phyloP scores from a whole-genome alignment of 2,113 vertebrate genomes.

The Nycticryphes semicollaris region DNA sequence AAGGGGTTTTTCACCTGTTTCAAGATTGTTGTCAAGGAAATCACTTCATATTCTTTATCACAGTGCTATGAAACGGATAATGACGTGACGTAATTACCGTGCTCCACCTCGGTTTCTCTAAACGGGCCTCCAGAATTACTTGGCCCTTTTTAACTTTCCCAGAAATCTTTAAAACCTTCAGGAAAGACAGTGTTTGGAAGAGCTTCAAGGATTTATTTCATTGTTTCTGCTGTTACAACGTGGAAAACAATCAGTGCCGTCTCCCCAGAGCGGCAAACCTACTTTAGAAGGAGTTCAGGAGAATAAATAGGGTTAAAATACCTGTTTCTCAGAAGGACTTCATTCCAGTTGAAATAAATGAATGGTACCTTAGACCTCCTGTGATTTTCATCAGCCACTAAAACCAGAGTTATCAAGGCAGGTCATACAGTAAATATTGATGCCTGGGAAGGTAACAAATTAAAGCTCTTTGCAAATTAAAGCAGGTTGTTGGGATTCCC shows the following conservation, averaged over 20 bases:
- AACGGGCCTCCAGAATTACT: neutral
- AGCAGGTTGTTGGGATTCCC: neutral
- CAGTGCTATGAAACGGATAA: neutral
- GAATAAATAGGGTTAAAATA: neutral
- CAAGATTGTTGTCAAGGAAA: neutral
- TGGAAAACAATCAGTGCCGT: neutral
- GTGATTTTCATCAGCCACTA: neutral
- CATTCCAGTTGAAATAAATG: neutral
- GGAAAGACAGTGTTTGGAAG: too few relatives aligned
- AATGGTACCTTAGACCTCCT: neutral
- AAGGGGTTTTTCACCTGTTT: neutral
- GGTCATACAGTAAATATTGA: neutral
- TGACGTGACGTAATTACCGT: neutral
- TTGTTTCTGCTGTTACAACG: too few relatives aligned
- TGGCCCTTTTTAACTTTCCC: neutral
- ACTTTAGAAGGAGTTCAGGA: neutral
- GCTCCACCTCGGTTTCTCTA: neutral
- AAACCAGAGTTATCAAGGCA: neutral
- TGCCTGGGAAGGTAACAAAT: neutral
- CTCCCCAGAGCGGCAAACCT: neutral
- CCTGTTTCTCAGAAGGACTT: neutral
- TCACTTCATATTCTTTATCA: neutral
- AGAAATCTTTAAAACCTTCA: neutral
- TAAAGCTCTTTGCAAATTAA: neutral
- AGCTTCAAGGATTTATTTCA: too few relatives aligned